These are phyloP conservation scores for Aphelenchoides besseyi DNA, from an alignment of 1,140 invertebrate genomes.

Conservation along the genomic window DNA sequence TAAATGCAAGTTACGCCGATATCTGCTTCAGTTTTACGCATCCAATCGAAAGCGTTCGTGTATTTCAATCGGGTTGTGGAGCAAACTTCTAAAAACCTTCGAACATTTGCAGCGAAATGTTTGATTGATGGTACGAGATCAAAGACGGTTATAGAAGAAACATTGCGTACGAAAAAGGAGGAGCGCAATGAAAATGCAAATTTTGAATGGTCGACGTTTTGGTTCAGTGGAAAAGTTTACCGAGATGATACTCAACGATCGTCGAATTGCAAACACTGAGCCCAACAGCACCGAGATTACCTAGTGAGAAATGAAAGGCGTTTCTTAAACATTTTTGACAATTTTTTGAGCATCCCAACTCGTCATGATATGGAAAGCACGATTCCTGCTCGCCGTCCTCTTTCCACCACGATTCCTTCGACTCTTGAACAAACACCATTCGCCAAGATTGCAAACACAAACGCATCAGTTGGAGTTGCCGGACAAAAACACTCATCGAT, in stretches of 20 bases:
- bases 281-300: neutral
- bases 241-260: constrained; percentile 12
- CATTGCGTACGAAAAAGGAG: neutral
- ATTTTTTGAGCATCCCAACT: neutral
- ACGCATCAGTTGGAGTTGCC: neutral
- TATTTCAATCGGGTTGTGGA: no score
- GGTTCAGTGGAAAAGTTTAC: constrained; percentile 19
- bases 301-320: neutral
- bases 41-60: no score
- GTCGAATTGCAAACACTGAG: neutral
- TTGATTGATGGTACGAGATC: neutral
- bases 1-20: no score
- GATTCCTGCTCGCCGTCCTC: neutral
- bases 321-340: neutral
- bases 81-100: no score
- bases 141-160: neutral
- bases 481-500: neutral
- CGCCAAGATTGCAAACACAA: neutral
- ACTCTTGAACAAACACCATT: neutral
- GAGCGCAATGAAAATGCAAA: neutral
- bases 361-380: neutral
- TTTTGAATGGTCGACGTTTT: constrained; percentile 9
- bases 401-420: neutral
- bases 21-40: no score
- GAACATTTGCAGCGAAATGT: neutral